Base-by-base conservation (phyloP, 2,113 vertebrate genomes). In the Himantopus leucocephalus region DNA sequence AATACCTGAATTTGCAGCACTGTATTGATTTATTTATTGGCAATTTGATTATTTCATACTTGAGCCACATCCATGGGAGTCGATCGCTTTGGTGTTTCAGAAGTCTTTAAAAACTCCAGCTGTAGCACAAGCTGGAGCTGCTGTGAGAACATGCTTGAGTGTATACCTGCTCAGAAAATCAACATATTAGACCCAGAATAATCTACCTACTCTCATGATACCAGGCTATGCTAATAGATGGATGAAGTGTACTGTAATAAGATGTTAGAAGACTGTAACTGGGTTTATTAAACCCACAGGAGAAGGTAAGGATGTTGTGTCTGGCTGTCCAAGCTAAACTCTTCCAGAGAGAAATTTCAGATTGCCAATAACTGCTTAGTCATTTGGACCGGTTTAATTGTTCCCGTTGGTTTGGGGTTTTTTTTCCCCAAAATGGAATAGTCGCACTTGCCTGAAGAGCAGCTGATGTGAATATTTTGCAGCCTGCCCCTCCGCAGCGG, bases 81-180 rank as follows among this genome's bases (percentile, higher is more conserved):
- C 5, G 3, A 39, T 85, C 0, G 2, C 76, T 58, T 56, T 63
- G 58, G 52, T 93, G 60, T 90, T 97, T 83, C 73, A 63, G 75
- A 97, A 97, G 83, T 96, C 96, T 92, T 67, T 78, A 30, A 56
- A 82, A 97, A 97, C 92, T 97, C 95, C 90, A 80, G 82, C 95
- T 95, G 92, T 90, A 75, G 82, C 90, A 93, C 12, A 43, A 82
- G 35, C 75, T 94, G 81, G 87, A 86, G 83, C 82, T 97, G 91
- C 90, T 95, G 24, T 76, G 76, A 82, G 86, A 74, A 55, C 18
- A 60, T 58, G 20, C 74, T 70, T 50, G 56, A 88, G 48, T 70
- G 22, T 39, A 19, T 47, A 60, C 48, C 76, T 90, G 94, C 92
- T 92, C 70, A 83, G 62, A 79, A 96, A 93, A 72, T 91, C 94